Evolutionary conservation across 1,140 invertebrate species (phyloP).

Genomic region (Temnothorax longispinosus): DNA sequence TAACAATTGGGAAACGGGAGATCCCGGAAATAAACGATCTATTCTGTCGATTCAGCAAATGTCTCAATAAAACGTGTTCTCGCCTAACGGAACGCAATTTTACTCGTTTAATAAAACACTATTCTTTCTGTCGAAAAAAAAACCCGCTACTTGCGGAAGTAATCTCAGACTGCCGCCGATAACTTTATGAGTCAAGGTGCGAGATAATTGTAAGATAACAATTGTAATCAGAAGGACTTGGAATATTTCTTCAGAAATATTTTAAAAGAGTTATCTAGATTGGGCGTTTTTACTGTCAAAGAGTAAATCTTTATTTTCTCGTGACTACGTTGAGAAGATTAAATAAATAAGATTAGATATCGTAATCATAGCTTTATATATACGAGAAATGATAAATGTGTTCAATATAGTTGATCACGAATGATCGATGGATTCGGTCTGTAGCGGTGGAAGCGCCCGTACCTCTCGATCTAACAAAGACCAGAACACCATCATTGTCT

Average conservation of each 20-base stretch:
- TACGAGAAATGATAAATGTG: neutral
- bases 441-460: neutral
- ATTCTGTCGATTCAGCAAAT: constrained; percentile 25
- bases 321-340: no score
- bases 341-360: neutral
- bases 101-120: neutral
- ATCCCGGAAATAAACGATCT: neutral
- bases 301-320: neutral
- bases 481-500: constrained; percentile 36
- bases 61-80: neutral
- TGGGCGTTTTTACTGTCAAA: neutral
- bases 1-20: neutral
- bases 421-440: neutral
- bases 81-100: neutral
- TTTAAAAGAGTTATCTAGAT: neutral
- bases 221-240: neutral
- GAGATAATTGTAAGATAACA: neutral
- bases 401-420: neutral
- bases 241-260: neutral
- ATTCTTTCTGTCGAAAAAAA: constrained; percentile 42
- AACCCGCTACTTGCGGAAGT: neutral
- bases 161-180: neutral
- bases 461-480: constrained; percentile 43
- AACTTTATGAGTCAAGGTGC: neutral
- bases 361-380: neutral